phyloP scores from a whole-genome alignment of 2,888 invertebrate genomes.

The Sarcophaga rosellei region DNA sequence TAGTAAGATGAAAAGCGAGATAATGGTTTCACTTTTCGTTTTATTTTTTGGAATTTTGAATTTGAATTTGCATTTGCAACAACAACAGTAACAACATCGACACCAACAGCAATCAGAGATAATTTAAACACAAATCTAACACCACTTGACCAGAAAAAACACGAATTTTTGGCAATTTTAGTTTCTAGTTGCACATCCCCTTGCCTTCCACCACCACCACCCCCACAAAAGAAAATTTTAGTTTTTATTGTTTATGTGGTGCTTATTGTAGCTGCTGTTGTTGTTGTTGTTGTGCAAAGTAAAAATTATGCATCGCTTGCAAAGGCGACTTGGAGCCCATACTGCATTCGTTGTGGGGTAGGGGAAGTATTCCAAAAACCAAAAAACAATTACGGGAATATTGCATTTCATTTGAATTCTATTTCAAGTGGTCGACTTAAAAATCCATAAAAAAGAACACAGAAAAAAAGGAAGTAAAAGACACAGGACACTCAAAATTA shows the following conservation, averaged over 20 bases:
- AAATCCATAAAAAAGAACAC: too few relatives aligned
- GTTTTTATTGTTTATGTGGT: too few relatives aligned
- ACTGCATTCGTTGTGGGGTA: background rate
- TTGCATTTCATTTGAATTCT: background rate
- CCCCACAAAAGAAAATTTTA: too few relatives aligned
- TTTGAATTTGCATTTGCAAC: constrained; percentile 8
- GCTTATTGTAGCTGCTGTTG: too few relatives aligned
- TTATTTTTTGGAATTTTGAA: too few relatives aligned
- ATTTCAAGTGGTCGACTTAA: background rate
- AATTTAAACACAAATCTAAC: constrained; percentile 56
- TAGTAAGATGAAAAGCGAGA: constrained; percentile 32
- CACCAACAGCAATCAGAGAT: background rate
- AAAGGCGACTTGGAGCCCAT: background rate
- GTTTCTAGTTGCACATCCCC: background rate
- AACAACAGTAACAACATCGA: constrained; percentile 15
- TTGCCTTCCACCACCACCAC: accelerated
- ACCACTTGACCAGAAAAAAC: constrained; percentile 38
- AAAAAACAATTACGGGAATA: background rate
- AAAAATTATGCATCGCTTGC: constrained; percentile 35
- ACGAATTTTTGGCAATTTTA: background rate
- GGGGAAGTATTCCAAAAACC: background rate
- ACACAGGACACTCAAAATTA: background rate
- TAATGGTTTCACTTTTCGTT: background rate
- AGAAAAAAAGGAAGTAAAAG: background rate
- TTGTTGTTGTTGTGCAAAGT: too few relatives aligned